phyloP scores from a whole-genome alignment of 2,797 vertebrate species.

The Poecilia velifera region DNA sequence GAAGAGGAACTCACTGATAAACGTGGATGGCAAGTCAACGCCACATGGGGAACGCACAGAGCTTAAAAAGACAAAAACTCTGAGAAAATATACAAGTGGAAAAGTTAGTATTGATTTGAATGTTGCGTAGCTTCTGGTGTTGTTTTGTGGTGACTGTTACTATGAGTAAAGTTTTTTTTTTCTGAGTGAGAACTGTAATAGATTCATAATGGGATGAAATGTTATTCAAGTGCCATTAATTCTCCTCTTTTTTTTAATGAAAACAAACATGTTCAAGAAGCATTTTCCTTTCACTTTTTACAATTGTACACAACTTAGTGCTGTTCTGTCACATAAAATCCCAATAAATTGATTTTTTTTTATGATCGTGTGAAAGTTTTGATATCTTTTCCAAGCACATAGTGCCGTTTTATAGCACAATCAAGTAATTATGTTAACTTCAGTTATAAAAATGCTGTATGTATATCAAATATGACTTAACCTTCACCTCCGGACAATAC shows the following conservation, averaged over 20 bases:
- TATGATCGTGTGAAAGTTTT: too few relatives aligned
- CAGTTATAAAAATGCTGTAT: too few relatives aligned
- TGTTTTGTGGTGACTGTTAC: background rate
- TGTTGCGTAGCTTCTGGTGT: background rate
- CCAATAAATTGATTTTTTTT: background rate
- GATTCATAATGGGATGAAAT: background rate
- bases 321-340: background rate
- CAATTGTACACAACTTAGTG: background rate
- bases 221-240: background rate
- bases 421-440: too few relatives aligned
- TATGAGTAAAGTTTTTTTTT: background rate
- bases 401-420: too few relatives aligned
- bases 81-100: background rate
- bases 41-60: background rate
- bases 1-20: conserved; percentile 6
- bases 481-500: too few relatives aligned
- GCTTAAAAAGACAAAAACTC: background rate
- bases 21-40: background rate
- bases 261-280: background rate
- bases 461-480: too few relatives aligned
- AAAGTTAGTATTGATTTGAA: background rate
- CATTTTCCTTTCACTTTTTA: background rate
- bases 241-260: background rate
- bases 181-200: background rate
- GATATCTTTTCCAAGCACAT: too few relatives aligned